A percentile compares a stretch with the other conserved stretches of the same genome.
Conservation (phyloP, 1,140 invertebrate species). For the Lycorma delicatula region DNA sequence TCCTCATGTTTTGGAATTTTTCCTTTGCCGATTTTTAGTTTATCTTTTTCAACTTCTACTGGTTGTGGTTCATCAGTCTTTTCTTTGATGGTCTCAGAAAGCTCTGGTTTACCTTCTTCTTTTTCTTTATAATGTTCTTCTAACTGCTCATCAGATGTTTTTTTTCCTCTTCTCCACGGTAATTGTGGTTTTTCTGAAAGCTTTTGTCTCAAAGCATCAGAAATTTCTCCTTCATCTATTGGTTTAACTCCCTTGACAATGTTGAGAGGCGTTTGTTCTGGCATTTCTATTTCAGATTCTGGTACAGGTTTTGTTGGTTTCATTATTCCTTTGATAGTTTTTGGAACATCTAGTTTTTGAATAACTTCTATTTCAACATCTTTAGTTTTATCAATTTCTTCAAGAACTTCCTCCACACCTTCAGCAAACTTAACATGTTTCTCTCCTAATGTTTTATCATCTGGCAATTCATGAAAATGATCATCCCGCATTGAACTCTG, state of each 20-base stretch:
- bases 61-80: background rate
- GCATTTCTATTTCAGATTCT: too few relatives aligned
- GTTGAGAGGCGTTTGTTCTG: too few relatives aligned
- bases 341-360: too few relatives aligned
- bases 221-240: background rate
- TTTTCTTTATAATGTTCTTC: background rate
- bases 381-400: background rate
- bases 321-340: too few relatives aligned
- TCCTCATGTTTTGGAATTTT: constrained; percentile 23
- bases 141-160: background rate
- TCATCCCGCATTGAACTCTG: too few relatives aligned
- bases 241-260: too few relatives aligned
- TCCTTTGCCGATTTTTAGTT: constrained; percentile 31
- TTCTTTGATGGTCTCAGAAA: background rate
- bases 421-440: background rate
- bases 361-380: too few relatives aligned
- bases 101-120: background rate
- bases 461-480: too few relatives aligned
- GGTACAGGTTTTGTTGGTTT: too few relatives aligned
- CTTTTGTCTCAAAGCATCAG: background rate
- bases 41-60: constrained; percentile 27
- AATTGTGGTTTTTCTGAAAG: constrained; percentile 19
- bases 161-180: constrained; percentile 22
- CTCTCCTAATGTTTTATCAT: constrained; percentile 2
- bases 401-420: background rate